phyloP scores from a whole-genome alignment of 2,888 invertebrate genomes.

The Drosophila meridionalis region DNA sequence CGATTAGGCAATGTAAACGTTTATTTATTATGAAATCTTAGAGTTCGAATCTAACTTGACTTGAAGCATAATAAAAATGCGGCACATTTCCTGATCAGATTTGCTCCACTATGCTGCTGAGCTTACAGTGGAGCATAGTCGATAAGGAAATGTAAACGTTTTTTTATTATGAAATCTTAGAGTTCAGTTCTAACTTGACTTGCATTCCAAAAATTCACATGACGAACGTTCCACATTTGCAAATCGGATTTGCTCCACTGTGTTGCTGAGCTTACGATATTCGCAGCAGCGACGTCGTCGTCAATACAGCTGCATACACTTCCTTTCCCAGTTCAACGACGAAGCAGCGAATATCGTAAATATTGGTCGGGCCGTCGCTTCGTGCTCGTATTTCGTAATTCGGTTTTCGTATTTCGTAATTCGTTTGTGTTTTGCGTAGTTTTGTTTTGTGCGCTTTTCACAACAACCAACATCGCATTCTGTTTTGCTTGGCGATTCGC shows the following conservation, averaged over 20 bases:
- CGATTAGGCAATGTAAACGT: too few species aligned
- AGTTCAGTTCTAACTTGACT: too few species aligned
- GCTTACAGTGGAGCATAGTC: too few species aligned
- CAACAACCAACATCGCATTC: slow-evolving; percentile 73
- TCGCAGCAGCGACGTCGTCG: slow-evolving; percentile 28
- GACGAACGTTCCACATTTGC: neutral
- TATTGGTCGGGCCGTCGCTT: slow-evolving; percentile 9
- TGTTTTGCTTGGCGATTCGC: slow-evolving; percentile 66
- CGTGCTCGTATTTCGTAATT: slow-evolving; percentile 17
- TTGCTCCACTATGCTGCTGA: too few species aligned
- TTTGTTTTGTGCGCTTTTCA: slow-evolving; percentile 69
- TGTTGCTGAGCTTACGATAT: slow-evolving; percentile 51
- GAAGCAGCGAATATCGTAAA: slow-evolving; percentile 53
- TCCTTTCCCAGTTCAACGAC: slow-evolving; percentile 21
- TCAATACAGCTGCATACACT: slow-evolving; percentile 12
- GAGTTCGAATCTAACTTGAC: too few species aligned
- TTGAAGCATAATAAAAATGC: too few species aligned
- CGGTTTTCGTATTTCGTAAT: slow-evolving; percentile 12
- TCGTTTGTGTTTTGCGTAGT: slow-evolving; percentile 53
- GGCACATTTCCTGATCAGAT: too few species aligned
- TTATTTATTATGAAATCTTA: too few species aligned
- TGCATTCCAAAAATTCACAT: neutral
- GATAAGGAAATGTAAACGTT: too few species aligned
- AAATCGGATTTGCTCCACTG: slow-evolving; percentile 17
- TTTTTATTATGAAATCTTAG: too few species aligned